Evolutionary conservation across 2,797 vertebrate species (phyloP), one percentile per base, ranked within the genome.

Genomic region (Chelon labrosus): DNA sequence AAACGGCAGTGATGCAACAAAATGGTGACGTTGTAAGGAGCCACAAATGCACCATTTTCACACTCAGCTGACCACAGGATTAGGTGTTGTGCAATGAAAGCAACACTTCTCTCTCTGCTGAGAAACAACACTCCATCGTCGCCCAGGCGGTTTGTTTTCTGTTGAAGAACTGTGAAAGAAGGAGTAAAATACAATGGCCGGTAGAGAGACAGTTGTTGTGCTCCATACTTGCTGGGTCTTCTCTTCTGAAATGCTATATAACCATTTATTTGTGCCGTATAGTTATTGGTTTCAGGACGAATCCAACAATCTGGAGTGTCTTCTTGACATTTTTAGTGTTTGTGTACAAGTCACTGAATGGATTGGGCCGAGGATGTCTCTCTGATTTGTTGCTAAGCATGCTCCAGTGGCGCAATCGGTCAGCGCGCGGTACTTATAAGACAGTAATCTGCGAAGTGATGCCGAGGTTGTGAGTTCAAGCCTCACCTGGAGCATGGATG

Each of bases 381-480:
- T 35, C 31, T 35, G 31, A 35, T 35, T 35, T 35, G 6, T 35
- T 35, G 31, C 7, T 35, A 6, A 1, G 7, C 7, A 4, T 35
- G 78, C 75, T 85, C 79, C 71, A 82, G 83, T 85, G 83, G 78
- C 46, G 68, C 83, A 88, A 76, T 79, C 7, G 65, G 76, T 88
- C 16, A 87, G 77, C 75, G 60, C 41, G 63, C 39, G 38, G 86
- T 86, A 73, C 67, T 82, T 83, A 82, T 73, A 80, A 37, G 56
- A 85, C 82, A 87, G 77, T 85, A 0, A 12, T 59, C 57, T 58
- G 71, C 53, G 51, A 62, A 73, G 83, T 4, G 0, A 83, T 84
- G 84, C 82, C 0, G 73, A 85, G 72, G 82, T 78, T 85, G 82
- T 83, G 85, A 84, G 85, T 84, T 84, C 41, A 1, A 88, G 67